phyloP scores from a whole-genome alignment of 2,113 vertebrate species.

The Xenus cinereus region DNA sequence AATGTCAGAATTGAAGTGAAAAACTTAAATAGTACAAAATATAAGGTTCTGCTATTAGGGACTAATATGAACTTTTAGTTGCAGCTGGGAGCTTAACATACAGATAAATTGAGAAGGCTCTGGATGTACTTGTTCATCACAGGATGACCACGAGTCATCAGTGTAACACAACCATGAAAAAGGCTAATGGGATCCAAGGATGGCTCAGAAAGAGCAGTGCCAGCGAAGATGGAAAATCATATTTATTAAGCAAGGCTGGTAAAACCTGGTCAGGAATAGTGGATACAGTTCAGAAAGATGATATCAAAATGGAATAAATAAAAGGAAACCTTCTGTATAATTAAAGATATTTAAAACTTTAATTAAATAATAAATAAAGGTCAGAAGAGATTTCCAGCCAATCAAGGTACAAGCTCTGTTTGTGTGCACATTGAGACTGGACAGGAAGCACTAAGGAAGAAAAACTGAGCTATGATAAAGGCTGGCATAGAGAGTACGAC shows the following conservation, averaged over 20 bases:
- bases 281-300: neutral
- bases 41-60: neutral
- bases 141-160: neutral
- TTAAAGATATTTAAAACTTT: neutral
- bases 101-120: neutral
- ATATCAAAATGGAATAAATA: neutral
- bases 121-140: neutral
- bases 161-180: neutral
- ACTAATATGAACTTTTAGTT: neutral
- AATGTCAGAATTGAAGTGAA: neutral
- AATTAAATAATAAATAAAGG: neutral
- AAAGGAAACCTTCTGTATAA: neutral
- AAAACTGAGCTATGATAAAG: neutral
- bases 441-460: neutral
- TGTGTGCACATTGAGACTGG: fast-evolving
- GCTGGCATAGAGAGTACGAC: neutral
- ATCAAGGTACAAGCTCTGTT: neutral
- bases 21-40: neutral
- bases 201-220: neutral
- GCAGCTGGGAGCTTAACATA: neutral
- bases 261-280: neutral
- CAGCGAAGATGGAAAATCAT: neutral
- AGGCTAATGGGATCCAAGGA: neutral
- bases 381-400: neutral
- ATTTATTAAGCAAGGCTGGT: neutral